These are phyloP conservation scores for Tachina fera DNA, from an alignment of 2,888 invertebrate species.

Conservation along the genomic window DNA sequence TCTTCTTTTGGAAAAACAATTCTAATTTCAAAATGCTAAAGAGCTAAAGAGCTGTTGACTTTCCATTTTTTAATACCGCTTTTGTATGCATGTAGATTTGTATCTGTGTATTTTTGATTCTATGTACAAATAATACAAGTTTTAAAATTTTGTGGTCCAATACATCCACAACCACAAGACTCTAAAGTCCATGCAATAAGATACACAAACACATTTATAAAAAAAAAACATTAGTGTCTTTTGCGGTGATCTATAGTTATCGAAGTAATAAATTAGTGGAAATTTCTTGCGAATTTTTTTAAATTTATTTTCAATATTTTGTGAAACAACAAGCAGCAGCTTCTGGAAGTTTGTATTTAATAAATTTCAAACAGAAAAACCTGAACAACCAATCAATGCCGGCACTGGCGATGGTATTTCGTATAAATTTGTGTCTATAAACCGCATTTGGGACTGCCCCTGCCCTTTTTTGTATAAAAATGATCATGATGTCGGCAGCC, in stretches of 20 bases:
- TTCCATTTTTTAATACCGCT: not conserved
- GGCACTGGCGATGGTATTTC: constrained; percentile 11
- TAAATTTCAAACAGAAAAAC: constrained; percentile 28
- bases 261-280: constrained; percentile 46
- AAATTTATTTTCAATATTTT: constrained; percentile 7
- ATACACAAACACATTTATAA: constrained; percentile 10
- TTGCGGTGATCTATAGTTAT: constrained; percentile 54
- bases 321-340: constrained; percentile 21
- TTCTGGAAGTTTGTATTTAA: not conserved
- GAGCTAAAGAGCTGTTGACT: too few relatives aligned
- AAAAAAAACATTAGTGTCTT: not conserved
- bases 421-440: constrained; percentile 25
- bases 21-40: too few relatives aligned
- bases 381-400: constrained; percentile 51
- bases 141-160: constrained; percentile 51
- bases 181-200: constrained; percentile 64
- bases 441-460: constrained; percentile 62
- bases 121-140: constrained; percentile 29
- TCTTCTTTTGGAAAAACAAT: not conserved
- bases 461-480: constrained; percentile 32
- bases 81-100: not conserved
- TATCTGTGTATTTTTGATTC: not conserved
- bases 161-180: constrained; percentile 30
- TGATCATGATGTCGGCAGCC: constrained; percentile 18
- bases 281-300: constrained; percentile 40